phyloP scores from a whole-genome alignment of 2,888 invertebrate species.

The Drosophila colorata region DNA sequence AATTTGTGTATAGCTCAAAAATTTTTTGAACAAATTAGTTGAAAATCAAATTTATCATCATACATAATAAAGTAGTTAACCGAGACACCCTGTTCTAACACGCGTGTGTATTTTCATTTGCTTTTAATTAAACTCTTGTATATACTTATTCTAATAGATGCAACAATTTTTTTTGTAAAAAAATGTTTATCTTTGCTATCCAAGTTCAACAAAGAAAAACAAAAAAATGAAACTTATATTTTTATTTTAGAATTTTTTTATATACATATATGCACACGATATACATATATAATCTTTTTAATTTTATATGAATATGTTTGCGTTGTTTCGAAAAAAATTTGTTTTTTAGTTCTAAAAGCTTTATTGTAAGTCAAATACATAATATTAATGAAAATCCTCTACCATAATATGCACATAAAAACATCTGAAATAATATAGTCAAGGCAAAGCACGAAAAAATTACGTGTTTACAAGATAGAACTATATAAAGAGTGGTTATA shows the following conservation, averaged over 20 bases:
- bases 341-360: conserved; percentile 78
- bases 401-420: conserved; percentile 67
- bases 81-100: conserved; percentile 34
- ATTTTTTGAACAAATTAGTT: conserved; percentile 72
- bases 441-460: conserved; percentile 59
- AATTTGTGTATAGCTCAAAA: conserved; percentile 67
- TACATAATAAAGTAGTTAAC: conserved; percentile 34
- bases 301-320: conserved; percentile 67
- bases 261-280: conserved; percentile 52
- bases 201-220: conserved; percentile 46
- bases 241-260: conserved; percentile 57
- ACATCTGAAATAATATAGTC: conserved; percentile 77
- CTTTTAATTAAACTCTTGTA: conserved; percentile 48
- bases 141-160: conserved; percentile 51
- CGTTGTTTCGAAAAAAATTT: conserved; percentile 74
- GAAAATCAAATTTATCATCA: conserved; percentile 41
- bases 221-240: conserved; percentile 55
- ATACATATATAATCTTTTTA: conserved; percentile 61
- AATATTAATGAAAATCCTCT: conserved; percentile 59
- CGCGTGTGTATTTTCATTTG: conserved; percentile 50
- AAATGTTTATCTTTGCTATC: conserved; percentile 32
- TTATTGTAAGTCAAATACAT: conserved; percentile 60
- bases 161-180: conserved; percentile 58
- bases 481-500: conserved; percentile 58
- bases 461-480: conserved; percentile 35